Base-by-base conservation (phyloP, 2,888 invertebrate species). In the Athrips mouffetella region DNA sequence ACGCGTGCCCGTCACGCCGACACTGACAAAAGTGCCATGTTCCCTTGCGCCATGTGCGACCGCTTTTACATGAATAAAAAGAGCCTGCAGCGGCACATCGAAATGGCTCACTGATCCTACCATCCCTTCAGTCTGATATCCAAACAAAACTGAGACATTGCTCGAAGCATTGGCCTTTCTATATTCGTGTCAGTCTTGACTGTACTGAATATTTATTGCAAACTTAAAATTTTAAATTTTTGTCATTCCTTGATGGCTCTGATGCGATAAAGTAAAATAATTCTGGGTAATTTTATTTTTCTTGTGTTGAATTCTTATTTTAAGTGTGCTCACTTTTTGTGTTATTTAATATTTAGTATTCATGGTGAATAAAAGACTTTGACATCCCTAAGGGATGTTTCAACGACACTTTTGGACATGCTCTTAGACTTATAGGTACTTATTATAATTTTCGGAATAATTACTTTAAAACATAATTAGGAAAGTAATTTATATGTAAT, bases 31-130 rank as follows among this genome's bases (percentile, higher is more conserved):
- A 81, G 87, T n/a, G 88, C 90, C 47, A 48, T 40, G 40, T 91
- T 88, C 71, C 90, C 89, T 0, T 91, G 91, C 66, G 89, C 85
- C 52, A 85, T 91, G 75, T 91, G 91, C 60, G 89, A 90, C 49
- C 84, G 89, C 3, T 90, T 90, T 59, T 89, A 90, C 56, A 89
- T 89, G 77, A 89, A 87, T 61, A 89, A 85, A 59, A 80, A 84
- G 54, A 89, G 89, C 47, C 82, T 91, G 55, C 87, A 89, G 40
- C 80, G 89, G 23, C 91, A 91, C 67, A 89, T 91, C 54, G 80
- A 88, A 44, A 84, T 83, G 67, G 80, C 87, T 10, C 91, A 91
- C 71, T 87, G 83, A 88, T 76, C 48, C 18, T 25, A 6, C 25
- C 8, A 25, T 25, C 8, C 8, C 25, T 25, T 25, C 5, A 25